Evolutionary conservation across 2,113 vertebrate species (phyloP).

Genomic region (Tragelaphus scriptus): DNA sequence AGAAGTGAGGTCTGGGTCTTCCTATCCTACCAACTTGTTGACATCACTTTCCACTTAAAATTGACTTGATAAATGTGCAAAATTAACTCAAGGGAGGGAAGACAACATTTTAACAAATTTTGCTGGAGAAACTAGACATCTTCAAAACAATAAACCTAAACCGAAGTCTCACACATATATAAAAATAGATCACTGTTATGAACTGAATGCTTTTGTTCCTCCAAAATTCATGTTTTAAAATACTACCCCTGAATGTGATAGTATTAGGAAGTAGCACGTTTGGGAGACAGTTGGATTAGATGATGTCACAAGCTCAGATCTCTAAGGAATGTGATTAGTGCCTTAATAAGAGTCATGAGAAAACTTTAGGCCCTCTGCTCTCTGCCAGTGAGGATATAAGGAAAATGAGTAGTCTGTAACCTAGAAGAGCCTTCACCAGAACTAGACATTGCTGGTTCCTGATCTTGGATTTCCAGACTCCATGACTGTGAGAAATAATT

Average conservation of each 20-base stretch:
- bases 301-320: not conserved
- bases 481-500: not conserved
- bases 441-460: not conserved
- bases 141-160: not conserved
- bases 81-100: not conserved
- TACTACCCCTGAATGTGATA: not conserved
- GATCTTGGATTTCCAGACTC: not conserved
- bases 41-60: not conserved
- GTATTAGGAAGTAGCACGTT: not conserved
- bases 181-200: not conserved
- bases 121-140: not conserved
- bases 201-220: not conserved
- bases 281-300: not conserved
- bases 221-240: not conserved
- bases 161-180: not conserved
- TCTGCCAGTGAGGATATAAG: not conserved
- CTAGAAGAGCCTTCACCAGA: not conserved
- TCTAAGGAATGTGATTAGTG: not conserved
- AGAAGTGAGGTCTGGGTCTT: not conserved
- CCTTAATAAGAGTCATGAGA: not conserved
- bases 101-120: not conserved
- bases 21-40: not conserved
- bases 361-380: not conserved
- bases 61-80: not conserved
- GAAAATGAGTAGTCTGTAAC: not conserved